Percentiles rank a stretch among this genome's conserved stretches.
These are phyloP conservation scores for Melanotus villosus DNA, from an alignment of 2,888 invertebrate species.

Conservation along the genomic window DNA sequence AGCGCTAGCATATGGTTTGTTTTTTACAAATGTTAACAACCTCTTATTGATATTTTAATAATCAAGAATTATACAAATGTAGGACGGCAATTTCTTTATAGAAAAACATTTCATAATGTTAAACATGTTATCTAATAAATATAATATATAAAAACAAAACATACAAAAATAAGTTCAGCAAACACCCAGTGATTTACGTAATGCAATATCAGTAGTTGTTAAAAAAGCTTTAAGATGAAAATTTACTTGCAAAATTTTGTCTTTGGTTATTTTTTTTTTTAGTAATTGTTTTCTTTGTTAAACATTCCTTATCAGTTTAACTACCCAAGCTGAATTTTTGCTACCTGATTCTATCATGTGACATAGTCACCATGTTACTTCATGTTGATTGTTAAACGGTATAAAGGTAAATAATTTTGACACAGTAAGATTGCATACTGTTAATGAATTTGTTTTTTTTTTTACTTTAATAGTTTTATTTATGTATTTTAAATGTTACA, in stretches of 20 bases:
- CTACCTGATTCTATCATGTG: constrained; percentile 18
- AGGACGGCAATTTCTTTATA: constrained; percentile 15
- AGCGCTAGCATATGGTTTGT: constrained; percentile 17
- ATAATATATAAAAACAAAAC: neutral
- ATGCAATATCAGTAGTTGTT: too few relatives aligned
- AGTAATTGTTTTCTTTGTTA: constrained; percentile 5
- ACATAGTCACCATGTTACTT: constrained; percentile 27
- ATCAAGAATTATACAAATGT: constrained; percentile 29
- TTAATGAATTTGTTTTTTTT: neutral
- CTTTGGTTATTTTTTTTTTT: too few relatives aligned
- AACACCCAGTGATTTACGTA: too few relatives aligned
- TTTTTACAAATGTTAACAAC: constrained; percentile 26
- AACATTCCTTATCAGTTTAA: constrained; percentile 23
- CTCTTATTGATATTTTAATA: constrained; percentile 27
- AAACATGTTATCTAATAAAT: neutral
- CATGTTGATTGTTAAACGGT: constrained; percentile 21
- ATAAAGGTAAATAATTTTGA: constrained; percentile 27
- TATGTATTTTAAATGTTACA: too few relatives aligned
- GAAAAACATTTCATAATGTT: neutral
- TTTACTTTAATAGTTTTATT: too few relatives aligned
- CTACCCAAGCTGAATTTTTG: constrained; percentile 14
- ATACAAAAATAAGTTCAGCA: neutral
- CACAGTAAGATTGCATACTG: neutral
- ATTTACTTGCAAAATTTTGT: too few relatives aligned
- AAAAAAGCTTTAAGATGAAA: too few relatives aligned